Evolutionary conservation across 2,797 vertebrate genomes (phyloP), one percentile per base, ranked within the genome.

Genomic region (Austrolebias charrua): DNA sequence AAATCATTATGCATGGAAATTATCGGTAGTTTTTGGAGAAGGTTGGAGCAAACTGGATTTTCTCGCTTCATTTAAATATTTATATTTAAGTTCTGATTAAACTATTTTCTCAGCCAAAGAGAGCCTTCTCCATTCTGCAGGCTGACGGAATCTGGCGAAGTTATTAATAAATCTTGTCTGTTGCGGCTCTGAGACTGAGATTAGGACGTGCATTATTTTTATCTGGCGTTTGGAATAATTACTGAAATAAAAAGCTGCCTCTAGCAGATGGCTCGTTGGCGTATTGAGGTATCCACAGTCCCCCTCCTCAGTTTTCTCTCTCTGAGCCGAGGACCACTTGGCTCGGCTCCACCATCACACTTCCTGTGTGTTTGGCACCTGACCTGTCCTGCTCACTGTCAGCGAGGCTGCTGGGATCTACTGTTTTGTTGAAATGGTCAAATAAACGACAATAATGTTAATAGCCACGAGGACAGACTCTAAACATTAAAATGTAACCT

Each of bases 331-430:
- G 31, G 43, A 78, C 75, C 66, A 71, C 16, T 65, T 85, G 83
- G 83, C 85, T 2, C 50, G 2, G 29, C 11, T n/a, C 0, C 69
- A 14, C 58, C 43, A 49, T 63, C 64, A 72, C 78, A 76, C 78
- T 85, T 82, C 79, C 79, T 74, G 57, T 48, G 56, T 47, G 45
- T 48, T 48, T 59, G 57, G 45, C 45, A 24, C 31, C 35, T 59
- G 45, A 87, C 79, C 84, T 78, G 79, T 67, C 66, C 63, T 56
- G 60, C 74, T 75, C 73, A 18, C 75, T 63, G 76, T 60, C 51
- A 31, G 61, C 19, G 57, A n/a, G 55, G 55, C 71, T 63, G 51
- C 64, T 19, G 57, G 38, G 63, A 58, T 71, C 66, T 70, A 24
- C 51, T 56, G 35, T 48, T 50, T 69, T 62, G 75, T 70, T 20